Evolutionary conservation across 2,888 invertebrate species (phyloP).

Genomic region (Dromius quadrimaculatus): DNA sequence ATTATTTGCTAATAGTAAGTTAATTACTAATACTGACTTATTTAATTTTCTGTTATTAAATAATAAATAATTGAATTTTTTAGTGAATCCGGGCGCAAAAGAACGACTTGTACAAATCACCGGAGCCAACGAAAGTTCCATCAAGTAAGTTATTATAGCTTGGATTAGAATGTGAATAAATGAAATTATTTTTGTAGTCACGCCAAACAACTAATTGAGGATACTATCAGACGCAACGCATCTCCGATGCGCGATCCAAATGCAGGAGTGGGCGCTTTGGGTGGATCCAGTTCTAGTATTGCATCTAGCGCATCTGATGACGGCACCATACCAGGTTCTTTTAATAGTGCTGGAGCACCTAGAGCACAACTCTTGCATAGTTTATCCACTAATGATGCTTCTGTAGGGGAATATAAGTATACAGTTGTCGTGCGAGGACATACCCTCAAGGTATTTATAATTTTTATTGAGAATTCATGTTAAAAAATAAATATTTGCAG

Average conservation of each 20-base stretch:
- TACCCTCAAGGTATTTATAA: constrained; percentile 84
- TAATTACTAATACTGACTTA: no score
- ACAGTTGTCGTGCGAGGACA: constrained; percentile 85
- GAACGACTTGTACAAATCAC: constrained; percentile 96
- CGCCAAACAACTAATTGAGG: constrained; percentile 93
- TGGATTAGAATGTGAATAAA: constrained; percentile 18
- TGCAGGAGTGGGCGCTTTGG: constrained; percentile 70
- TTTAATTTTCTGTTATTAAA: no score
- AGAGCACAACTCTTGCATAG: constrained; percentile 77
- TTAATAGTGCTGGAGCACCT: constrained; percentile 60
- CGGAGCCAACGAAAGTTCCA: constrained; percentile 92
- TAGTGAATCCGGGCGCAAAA: constrained; percentile 94
- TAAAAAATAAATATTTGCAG: no score
- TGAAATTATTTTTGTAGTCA: constrained; percentile 70
- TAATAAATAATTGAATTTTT: constrained; percentile 65
- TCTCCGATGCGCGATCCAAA: constrained; percentile 85
- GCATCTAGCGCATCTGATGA: constrained; percentile 82
- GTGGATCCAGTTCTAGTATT: constrained; percentile 82
- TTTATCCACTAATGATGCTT: constrained; percentile 86
- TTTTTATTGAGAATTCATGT: no score
- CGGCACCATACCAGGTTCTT: constrained; percentile 64
- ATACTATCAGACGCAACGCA: constrained; percentile 94
- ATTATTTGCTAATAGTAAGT: no score
- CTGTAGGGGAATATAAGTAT: constrained; percentile 88
- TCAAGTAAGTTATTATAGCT: constrained; percentile 76